phyloP scores from a whole-genome alignment of 2,113 vertebrate genomes.

The Thunnus maccoyii region DNA sequence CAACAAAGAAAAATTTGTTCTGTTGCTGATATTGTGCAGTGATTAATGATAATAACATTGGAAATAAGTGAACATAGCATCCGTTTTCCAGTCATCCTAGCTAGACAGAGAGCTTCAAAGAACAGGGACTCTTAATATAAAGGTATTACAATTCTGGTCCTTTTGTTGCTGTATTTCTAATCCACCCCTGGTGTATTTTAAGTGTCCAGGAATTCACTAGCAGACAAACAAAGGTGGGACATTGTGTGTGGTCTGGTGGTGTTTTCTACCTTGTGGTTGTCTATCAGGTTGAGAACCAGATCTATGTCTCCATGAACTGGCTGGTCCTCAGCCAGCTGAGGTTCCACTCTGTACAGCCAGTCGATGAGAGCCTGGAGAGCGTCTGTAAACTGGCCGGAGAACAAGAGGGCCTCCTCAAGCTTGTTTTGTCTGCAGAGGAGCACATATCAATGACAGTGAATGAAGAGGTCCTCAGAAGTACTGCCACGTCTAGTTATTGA shows the following conservation, averaged over 20 bases:
- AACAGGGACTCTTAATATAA: conserved; percentile 2
- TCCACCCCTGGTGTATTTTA: conserved; percentile 1
- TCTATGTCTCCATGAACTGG: conserved; percentile 98
- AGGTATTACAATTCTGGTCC: not conserved
- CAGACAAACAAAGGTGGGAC: not conserved
- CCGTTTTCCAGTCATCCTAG: conserved; percentile 1
- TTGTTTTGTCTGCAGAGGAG: conserved; percentile 92
- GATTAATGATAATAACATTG: conserved; percentile 12
- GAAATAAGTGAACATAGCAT: conserved; percentile 4
- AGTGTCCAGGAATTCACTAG: not conserved
- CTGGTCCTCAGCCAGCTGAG: conserved; percentile 97
- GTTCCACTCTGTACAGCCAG: conserved; percentile 97
- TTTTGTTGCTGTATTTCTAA: conserved; percentile 15
- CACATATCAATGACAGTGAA: conserved; percentile 22
- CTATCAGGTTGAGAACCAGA: conserved; percentile 96
- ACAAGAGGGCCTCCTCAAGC: conserved; percentile 95
- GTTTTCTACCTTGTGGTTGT: conserved; percentile 95
- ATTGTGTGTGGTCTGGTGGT: not conserved
- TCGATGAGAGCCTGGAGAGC: conserved; percentile 98
- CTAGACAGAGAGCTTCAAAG: conserved; percentile 13
- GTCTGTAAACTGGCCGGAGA: conserved; percentile 98
- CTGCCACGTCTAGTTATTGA: not conserved
- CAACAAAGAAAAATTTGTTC: not conserved
- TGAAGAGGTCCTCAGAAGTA: not conserved
- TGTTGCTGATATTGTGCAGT: not conserved